Conservation (phyloP, 2,113 vertebrate species). For the Willisornis vidua region DNA sequence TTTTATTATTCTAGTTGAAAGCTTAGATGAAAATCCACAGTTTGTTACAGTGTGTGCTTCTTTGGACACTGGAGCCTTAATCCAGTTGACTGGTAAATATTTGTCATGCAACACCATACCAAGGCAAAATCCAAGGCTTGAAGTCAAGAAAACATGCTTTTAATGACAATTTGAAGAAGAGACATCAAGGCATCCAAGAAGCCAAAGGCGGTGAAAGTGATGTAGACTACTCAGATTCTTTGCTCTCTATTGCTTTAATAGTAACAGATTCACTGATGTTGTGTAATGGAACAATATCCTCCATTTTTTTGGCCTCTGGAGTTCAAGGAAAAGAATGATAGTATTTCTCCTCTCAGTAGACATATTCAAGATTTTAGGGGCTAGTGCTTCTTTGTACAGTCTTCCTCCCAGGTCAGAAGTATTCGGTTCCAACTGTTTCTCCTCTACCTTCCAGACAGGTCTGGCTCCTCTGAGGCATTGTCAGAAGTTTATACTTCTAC, state of each 20-base stretch:
- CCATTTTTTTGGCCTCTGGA: background rate
- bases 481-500: background rate
- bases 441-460: background rate
- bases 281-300: background rate
- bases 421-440: background rate
- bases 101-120: background rate
- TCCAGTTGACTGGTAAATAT: background rate
- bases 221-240: background rate
- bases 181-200: background rate
- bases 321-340: background rate
- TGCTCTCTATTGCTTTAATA: background rate
- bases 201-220: background rate
- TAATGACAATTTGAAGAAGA: background rate
- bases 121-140: background rate
- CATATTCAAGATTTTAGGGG: background rate
- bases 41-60: background rate
- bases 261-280: background rate
- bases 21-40: background rate
- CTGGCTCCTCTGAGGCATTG: background rate
- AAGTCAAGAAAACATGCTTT: background rate
- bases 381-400: background rate
- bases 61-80: background rate
- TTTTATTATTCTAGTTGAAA: constrained; percentile 32
- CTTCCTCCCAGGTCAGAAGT: background rate
- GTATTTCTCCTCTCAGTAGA: rapidly evolving